Base-by-base conservation (phyloP, 2,888 invertebrate genomes). In the Malachius bipustulatus region DNA sequence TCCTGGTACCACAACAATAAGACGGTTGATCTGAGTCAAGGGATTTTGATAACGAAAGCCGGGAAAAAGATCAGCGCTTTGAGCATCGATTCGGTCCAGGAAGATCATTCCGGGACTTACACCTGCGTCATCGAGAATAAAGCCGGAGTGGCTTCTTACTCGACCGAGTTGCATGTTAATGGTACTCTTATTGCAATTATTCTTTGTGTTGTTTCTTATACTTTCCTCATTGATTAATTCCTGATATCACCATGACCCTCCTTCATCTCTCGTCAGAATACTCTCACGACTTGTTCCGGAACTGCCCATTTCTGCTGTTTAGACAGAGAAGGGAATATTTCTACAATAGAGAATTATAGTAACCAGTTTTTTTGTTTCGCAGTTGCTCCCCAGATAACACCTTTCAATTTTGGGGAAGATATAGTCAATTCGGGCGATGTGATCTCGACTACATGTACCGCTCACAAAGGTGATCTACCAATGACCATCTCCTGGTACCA, bases 1-100 rank as follows among this genome's bases (percentile, higher is more conserved):
- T 66, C 69, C 13, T 85, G 84, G 84, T 72, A 71, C 32, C 76
- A 81, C 48, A 77, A 83, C 59, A 77, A 77, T 27, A 63, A 70
- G 52, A 70, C 70, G 30, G 50, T 66, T 4, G 59, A 53, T 40
- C 44, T 42, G n/a, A 36, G 38, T 14, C 38, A 46, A 12, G 53
- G 48, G 15, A 40, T 52, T 65, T 63, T 47, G 64, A 66, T 50
- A 61, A 65, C 51, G 60, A 72, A 57, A 65, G 68, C 43, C 71
- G 75, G 50, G 10, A 54, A 46, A 38, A 49, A 71, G 68, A 50
- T 74, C 68, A 54, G 71, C 68, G 32, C 74, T 66, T 50, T 64
- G 60, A 41, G 73, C 66, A 76, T 84, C 55, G 77, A 79, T 48
- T 70, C 73, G 39, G 81, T 79, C 45, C 73, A 73, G 52, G 77